Evolutionary conservation across 53 echinoderm and acorn worm genomes (phyloP), one percentile per base, ranked within the genome.

Genomic region (Arbacia lixula): DNA sequence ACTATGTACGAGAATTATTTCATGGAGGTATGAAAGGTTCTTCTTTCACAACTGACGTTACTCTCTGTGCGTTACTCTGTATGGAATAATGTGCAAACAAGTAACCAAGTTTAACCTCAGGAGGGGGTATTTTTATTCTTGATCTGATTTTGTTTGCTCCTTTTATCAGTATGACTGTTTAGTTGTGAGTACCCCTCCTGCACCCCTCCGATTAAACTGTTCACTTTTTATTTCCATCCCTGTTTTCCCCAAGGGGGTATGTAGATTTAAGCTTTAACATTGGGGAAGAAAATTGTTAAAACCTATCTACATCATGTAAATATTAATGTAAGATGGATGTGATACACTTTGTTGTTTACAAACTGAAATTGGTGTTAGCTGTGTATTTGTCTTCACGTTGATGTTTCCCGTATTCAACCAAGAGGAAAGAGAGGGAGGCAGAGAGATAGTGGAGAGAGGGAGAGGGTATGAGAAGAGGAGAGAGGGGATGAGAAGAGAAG

Each of bases 291-390:
- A 53, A 76, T n/a, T 54, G 34, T 76, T 29, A 6, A 64, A 55
- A 76, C 53, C 36, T 76, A 76, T 36, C 76, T 53, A 76, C 56
- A 76, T 76, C 76, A 76, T 76, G 76, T 76, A 76, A 76, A 76
- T 76, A 76, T 76, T 55, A 76, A 33, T 76, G 76, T 76, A 53
- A 25, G 35, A 76, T 76, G 76, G 34, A 76, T 54, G 76, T 76
- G 54, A 76, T 76, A 76, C 76, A 54, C 53, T 76, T 76, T 76
- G 76, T 76, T 76, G 76, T 76, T 76, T 76, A 72, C 72, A 51
- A 72, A 72, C 72, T 31, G 49, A 72, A 21, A 37, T 38, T 64
- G 38, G n/a, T 40, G 16, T 41, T 68, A 40, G 2, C 40, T 68
- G n/a, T n/a, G 26, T 32, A 29, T 17, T 64, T 32, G 17, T 29